Evolutionary conservation across 2,113 vertebrate genomes (phyloP), one percentile per base, ranked within the genome.

Genomic region (Gobio gobio): DNA sequence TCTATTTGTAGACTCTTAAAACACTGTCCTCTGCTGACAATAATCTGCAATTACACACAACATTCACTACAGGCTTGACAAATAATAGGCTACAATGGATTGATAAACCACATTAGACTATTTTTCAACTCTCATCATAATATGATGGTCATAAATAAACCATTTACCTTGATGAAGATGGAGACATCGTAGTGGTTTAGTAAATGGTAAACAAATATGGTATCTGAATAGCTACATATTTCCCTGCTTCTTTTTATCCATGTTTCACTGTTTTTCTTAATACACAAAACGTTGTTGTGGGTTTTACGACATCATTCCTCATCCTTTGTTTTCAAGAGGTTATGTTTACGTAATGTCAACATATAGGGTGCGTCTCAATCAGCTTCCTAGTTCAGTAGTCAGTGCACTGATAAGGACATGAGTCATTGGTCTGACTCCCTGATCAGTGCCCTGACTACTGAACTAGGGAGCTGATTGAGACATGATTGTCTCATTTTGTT

Each of bases 11-110:
- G 12, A 64, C 40, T 12, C 18, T 18, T n/a, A 13, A 66, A 43
- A 51, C 12, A 36, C 61, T 68, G 63, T 10, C 26, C 61, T 68
- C 78, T 51, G 61, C 61, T 81, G 78, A 14, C 78, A 10, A 20
- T 29, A 51, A 66, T 16, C 13, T 81, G 40, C 9, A 64, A 80
- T 8, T 64, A 80, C 78, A 80, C 14, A 61, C 20, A 22, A 29
- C n/a, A 45, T 36, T 7, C 33, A 29, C 14, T 18, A 16, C 29
- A 29, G 14, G 26, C 13, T 33, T 66, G 26, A 64, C 14, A 36
- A 68, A 68, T 20, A 68, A 68, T 20, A 9, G 2, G 36, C 3
- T 40, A 68, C 51, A 56, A 56, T 56, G 29, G 29, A 16, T 45
- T 72, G 10, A 72, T 5, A 43, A 22, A 22, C 10, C 36, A 43